These are phyloP conservation scores for Hymenochirus boettgeri DNA, from an alignment of 2,113 vertebrate species.

Conservation along the genomic window DNA sequence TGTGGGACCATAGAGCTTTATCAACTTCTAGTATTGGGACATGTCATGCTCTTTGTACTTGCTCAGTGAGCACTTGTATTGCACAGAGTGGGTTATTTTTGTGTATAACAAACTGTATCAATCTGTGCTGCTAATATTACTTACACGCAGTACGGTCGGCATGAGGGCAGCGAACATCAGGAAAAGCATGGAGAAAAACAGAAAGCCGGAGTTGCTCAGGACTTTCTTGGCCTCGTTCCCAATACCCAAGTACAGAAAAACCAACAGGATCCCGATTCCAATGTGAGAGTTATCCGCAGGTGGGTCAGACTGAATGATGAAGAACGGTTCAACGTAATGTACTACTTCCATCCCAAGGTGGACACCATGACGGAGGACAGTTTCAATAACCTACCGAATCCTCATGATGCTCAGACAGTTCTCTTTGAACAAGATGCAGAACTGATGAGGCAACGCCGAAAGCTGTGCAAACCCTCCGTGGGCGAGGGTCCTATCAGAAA, in stretches of 20 bases:
- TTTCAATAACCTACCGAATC: conserved; percentile 80
- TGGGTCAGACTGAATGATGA: conserved; percentile 67
- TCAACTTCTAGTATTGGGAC: no score
- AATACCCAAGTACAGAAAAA: conserved; percentile 78
- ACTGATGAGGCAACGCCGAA: conserved; percentile 87
- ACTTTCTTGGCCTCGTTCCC: conserved; percentile 86
- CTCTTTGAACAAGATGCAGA: conserved; percentile 82
- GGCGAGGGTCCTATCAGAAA: conserved; percentile 67
- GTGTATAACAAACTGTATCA: no score
- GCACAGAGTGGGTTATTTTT: no score
- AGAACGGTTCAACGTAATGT: no score
- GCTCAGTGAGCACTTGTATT: no score
- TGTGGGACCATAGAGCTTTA: no score
- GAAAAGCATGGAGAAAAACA: conserved; percentile 85
- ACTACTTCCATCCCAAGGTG: no score
- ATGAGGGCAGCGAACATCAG: conserved; percentile 85
- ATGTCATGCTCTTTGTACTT: no score
- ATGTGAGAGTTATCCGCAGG: conserved; percentile 78
- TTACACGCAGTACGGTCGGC: conserved; percentile 84
- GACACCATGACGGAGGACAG: no score
- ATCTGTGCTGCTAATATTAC: conserved; percentile 42
- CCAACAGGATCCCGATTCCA: conserved; percentile 78
- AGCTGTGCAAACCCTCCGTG: conserved; percentile 86
- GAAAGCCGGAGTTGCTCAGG: conserved; percentile 82
- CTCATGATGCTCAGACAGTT: conserved; percentile 81